Base-by-base conservation (phyloP, 1,140 invertebrate species). In the Eriocheir sinensis region DNA sequence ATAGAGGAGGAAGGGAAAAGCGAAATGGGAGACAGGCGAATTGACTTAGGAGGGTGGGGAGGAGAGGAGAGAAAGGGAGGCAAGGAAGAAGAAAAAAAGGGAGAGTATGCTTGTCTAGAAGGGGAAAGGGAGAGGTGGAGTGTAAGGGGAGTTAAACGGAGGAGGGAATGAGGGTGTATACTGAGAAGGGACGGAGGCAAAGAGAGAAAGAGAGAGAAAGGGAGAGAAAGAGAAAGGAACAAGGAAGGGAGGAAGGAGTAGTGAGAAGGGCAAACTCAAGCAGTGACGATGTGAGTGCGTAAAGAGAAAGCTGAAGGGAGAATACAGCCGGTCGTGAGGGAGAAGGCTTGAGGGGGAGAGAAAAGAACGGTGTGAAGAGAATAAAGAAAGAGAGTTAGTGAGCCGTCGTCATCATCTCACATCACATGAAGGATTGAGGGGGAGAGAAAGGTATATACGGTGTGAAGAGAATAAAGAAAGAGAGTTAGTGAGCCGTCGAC, bases 91-190 rank as follows among this genome's bases (percentile, higher is more conserved):
- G 32, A 88, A 34, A 38, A 34, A 40, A 21, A 6, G 8, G 85
- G 4, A 6, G 21, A 34, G 21, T 30, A 88, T 2, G 40, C 2
- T 38, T 15, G 40, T 15, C 17, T 30, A 89, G 40, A 48, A 30
- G 48, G 88, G 32, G 41, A 89, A 40, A 48, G 41, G 48, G 88
- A 89, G 41, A 89, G 88, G 32, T 17, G 48, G 88, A 48, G 41
- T 44, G 88, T 27, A 30, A 89, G 88, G 32, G 41, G 48, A 40
- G 32, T 27, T 30, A 30, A 89, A 30, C 21, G 41, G 48, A n/a
- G 27, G 41, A 41, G 88, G 6, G 80, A 41, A 79, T 6, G 40
- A 92, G 79, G 21, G 40, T 30, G 81, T 60, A 27, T 60, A 21
- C 17, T 41, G 38, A n/a, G n/a, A 36, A 88, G 81, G n/a, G 83